Evolutionary conservation across 2,797 vertebrate genomes (phyloP), one percentile per base, ranked within the genome.

Genomic region (Phyllotis vaccarum): DNA sequence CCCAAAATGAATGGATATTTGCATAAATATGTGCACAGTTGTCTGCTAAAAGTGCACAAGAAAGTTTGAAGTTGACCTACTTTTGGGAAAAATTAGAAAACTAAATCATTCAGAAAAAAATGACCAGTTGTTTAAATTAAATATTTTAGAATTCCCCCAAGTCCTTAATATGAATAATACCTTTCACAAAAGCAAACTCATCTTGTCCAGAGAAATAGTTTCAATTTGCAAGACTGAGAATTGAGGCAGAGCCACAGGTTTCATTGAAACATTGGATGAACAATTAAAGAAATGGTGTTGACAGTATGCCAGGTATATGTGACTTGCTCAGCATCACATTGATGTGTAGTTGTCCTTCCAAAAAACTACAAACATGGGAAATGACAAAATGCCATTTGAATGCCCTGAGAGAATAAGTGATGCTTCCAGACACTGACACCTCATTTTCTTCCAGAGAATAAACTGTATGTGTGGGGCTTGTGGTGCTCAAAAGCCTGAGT

Each of bases 91-190:
- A 66, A 46, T 60, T 79, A 10, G 60, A 86, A 92, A 88, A 95
- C 7, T 22, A 72, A 76, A 58, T 96, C 52, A 89, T 95, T 96
- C 34, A 86, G 86, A 81, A 94, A 92, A 92, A 96, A 89, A 27
- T 83, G 89, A 79, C 76, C 40, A 88, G 86, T 90, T 86, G 21
- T 94, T 96, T 95, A 88, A 88, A 78, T 95, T 81, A 91, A 96
- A 76, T 82, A 87, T 90, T 43, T 62, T 74, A 52, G 91, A 93
- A 93, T 94, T 92, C 34, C 68, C 79, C 82, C 85, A 91, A 91
- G 87, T 93, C 76, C 37, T 93, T 87, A 79, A 60, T 4, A 24
- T 37, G 11, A 87, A 64, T 93, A 83, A 43, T 31, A 75, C 62
- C 79, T 93, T 29, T 70, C 68, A 70, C n/a, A 96, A 94, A 91